These are phyloP conservation scores for Montifringilla adamsi DNA, from an alignment of 2,113 vertebrate species.

Conservation along the genomic window DNA sequence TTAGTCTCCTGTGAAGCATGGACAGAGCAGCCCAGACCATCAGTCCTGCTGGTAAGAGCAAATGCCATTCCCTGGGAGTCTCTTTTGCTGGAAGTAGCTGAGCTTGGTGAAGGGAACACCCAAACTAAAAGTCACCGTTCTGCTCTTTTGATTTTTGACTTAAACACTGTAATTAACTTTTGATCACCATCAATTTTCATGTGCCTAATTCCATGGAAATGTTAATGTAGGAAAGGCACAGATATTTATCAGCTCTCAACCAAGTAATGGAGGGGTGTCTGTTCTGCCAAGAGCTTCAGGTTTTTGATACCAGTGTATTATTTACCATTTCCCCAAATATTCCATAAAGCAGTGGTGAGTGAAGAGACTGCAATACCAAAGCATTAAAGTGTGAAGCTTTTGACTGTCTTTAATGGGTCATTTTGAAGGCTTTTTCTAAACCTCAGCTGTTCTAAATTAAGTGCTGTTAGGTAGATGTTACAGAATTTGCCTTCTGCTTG, in stretches of 20 bases:
- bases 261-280: background rate
- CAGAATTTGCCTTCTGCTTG: slow-evolving; percentile 11
- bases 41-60: background rate
- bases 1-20: background rate
- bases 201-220: background rate
- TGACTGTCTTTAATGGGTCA: background rate
- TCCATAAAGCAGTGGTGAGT: background rate
- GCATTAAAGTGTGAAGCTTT: background rate
- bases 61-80: background rate
- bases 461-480: slow-evolving; percentile 4
- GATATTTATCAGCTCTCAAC: background rate
- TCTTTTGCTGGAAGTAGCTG: background rate
- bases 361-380: background rate
- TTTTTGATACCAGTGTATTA: background rate
- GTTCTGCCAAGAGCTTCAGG: background rate
- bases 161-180: slow-evolving; percentile 27
- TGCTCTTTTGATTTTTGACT: slow-evolving; percentile 18
- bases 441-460: slow-evolving; percentile 31
- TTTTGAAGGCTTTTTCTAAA: background rate
- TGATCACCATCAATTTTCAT: background rate
- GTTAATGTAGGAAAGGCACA: background rate
- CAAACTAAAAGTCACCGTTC: background rate
- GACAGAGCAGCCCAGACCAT: background rate
- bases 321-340: background rate
- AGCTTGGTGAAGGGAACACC: background rate